Evolutionary conservation across 1,140 invertebrate genomes (phyloP).

Genomic region (Cherax destructor): DNA sequence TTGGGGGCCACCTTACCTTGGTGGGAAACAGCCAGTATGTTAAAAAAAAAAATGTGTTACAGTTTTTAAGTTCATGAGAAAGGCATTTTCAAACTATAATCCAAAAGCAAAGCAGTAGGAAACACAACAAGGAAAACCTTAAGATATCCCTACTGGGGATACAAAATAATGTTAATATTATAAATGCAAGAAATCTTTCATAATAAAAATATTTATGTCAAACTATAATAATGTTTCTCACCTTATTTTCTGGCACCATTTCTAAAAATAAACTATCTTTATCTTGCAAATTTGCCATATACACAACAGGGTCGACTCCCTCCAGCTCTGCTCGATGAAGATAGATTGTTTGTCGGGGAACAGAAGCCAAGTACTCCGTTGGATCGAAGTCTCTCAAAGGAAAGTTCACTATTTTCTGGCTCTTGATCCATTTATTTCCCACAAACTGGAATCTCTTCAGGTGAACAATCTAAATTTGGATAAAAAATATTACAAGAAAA

Average conservation of each 20-base stretch:
- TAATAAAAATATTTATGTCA: neutral
- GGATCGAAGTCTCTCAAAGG: conserved; percentile 89
- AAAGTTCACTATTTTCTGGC: conserved; percentile 92
- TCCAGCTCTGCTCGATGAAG: conserved; percentile 69
- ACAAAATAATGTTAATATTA: neutral
- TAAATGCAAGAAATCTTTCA: no score
- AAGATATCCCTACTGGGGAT: neutral
- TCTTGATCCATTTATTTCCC: conserved; percentile 94
- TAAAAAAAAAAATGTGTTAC: no score
- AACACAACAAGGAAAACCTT: neutral
- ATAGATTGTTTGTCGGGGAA: conserved; percentile 84
- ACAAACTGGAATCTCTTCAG: conserved; percentile 92
- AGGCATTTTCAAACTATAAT: no score
- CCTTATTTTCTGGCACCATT: conserved; percentile 67
- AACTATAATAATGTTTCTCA: neutral
- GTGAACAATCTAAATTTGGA: conserved; percentile 85
- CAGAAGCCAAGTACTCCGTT: conserved; percentile 85
- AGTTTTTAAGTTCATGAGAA: no score
- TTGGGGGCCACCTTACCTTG: no score
- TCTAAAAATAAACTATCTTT: conserved; percentile 66
- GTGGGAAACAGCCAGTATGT: no score
- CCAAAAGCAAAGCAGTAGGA: neutral
- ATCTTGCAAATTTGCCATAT: conserved; percentile 45
- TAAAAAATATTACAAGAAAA: neutral
- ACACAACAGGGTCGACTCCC: conserved; percentile 51